Evolutionary conservation across 2,888 invertebrate genomes (phyloP).

Genomic region (Pristionchus arcanus): DNA sequence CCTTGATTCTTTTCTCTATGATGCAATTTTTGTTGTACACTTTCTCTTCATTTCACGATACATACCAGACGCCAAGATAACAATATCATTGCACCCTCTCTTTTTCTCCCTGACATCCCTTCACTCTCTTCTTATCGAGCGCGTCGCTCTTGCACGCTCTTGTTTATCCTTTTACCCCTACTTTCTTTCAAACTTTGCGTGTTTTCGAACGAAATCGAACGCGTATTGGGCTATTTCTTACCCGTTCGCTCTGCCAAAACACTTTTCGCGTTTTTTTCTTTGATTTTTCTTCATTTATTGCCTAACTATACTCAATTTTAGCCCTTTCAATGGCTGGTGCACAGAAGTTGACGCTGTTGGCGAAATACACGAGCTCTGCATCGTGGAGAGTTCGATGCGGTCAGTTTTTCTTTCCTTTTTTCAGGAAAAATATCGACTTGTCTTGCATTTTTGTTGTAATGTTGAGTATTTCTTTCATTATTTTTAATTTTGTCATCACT

Average conservation of each 20-base stretch:
- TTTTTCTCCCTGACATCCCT: conserved; percentile 5
- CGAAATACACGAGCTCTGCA: not conserved
- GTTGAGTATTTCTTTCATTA: not conserved
- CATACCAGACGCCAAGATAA: no score
- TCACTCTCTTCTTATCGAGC: conserved; percentile 14
- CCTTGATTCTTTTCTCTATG: no score
- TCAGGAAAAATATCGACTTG: not conserved
- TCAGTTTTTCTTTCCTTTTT: not conserved
- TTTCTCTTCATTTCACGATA: no score
- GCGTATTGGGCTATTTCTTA: no score
- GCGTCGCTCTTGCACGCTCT: not conserved
- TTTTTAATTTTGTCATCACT: not conserved
- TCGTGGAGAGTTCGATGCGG: conserved; percentile 39
- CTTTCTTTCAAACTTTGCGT: not conserved
- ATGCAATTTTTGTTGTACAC: no score
- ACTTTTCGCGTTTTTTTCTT: not conserved
- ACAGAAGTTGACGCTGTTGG: conserved; percentile 83
- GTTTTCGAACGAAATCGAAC: no score
- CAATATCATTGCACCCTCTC: no score
- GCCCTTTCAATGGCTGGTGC: not conserved
- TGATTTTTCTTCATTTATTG: not conserved
- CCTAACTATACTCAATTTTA: not conserved
- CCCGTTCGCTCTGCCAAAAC: no score
- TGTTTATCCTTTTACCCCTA: not conserved
- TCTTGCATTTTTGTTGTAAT: no score